Evolutionary conservation across 2,888 invertebrate genomes (phyloP).

Genomic region (Cryptus viduatorius): DNA sequence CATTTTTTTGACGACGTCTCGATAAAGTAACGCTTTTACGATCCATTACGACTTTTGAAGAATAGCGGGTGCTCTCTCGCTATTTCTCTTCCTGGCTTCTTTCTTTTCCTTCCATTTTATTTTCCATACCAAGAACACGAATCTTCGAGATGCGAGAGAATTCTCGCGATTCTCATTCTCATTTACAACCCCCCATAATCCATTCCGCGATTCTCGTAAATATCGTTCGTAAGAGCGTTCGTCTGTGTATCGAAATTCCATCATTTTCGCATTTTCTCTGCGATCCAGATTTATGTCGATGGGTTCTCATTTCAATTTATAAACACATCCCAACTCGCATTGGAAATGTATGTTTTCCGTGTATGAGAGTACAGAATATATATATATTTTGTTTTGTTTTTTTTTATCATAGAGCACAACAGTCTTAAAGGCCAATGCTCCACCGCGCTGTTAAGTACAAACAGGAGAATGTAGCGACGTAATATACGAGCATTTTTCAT

Average conservation of each 20-base stretch:
- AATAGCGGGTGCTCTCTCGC: neutral
- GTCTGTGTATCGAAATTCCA: neutral
- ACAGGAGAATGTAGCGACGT: no score
- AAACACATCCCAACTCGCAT: neutral
- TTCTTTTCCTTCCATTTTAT: neutral
- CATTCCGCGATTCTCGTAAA: constrained; percentile 2
- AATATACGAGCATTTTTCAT: no score
- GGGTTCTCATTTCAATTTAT: neutral
- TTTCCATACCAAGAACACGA: neutral
- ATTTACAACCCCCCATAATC: constrained; percentile 15
- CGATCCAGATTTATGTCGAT: neutral
- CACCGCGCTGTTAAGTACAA: no score
- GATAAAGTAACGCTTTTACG: constrained; percentile 17
- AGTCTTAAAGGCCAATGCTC: no score
- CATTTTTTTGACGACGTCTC: neutral
- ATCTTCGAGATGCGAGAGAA: neutral
- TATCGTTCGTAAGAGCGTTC: neutral
- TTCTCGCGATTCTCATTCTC: neutral
- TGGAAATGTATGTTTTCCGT: neutral
- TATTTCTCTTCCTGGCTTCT: neutral
- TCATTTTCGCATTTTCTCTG: neutral
- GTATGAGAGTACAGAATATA: no score
- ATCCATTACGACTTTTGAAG: constrained; percentile 8
- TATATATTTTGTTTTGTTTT: no score
- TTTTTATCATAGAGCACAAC: no score